A percentile compares a stretch with the other conserved stretches of the same genome.
These are phyloP conservation scores for Acanthococcus lagerstroemiae DNA, from an alignment of 2,888 invertebrate species.

Conservation along the genomic window DNA sequence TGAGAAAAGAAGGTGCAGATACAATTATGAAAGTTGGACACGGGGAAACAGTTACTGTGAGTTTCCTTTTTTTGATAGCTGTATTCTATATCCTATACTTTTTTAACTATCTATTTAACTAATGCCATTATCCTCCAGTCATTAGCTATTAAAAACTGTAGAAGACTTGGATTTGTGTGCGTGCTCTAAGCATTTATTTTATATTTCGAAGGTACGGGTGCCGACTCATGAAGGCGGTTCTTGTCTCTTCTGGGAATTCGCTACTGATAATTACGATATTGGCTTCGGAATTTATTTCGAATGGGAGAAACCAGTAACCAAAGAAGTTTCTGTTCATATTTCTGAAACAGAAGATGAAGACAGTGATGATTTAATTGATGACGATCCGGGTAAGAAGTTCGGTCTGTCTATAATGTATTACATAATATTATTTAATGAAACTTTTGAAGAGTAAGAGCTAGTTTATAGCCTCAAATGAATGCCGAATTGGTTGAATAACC, in stretches of 20 bases:
- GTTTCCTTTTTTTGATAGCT: conserved; percentile 36
- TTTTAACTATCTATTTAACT: not conserved
- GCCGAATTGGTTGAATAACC: no score
- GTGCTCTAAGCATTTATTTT: not conserved
- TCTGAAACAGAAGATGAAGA: conserved; percentile 75
- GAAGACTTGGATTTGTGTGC: not conserved
- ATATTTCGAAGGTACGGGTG: conserved; percentile 57
- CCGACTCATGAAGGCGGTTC: conserved; percentile 91
- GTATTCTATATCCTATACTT: no score
- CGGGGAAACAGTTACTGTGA: conserved; percentile 90
- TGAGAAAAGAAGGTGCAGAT: conserved; percentile 68
- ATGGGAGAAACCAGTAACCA: conserved; percentile 81
- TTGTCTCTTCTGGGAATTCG: conserved; percentile 97
- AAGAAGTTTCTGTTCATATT: conserved; percentile 87
- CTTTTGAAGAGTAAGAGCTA: no score
- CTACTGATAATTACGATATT: conserved; percentile 95
- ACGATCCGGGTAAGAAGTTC: no score
- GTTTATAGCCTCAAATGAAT: no score
- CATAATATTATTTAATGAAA: no score
- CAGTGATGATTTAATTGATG: conserved; percentile 51
- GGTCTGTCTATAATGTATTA: no score
- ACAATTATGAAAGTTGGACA: conserved; percentile 88
- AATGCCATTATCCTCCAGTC: not conserved
- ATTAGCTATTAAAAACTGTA: not conserved
- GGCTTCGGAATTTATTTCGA: conserved; percentile 98